Base-by-base conservation (phyloP, 2,797 vertebrate species). In the Poeciliopsis turneri region DNA sequence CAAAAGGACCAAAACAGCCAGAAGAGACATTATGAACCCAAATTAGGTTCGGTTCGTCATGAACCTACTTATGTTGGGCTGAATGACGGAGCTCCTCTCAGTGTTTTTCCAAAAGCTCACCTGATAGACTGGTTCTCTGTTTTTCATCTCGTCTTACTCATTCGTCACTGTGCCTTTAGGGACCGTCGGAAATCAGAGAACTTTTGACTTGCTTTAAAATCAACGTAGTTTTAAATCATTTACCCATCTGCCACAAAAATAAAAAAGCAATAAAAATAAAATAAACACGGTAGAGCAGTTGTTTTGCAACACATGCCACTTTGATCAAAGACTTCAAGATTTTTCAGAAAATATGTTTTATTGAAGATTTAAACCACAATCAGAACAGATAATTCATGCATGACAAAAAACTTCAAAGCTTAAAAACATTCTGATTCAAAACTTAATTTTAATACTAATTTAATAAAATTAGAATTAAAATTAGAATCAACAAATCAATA, bases 1-100 rank as follows among this genome's bases (percentile, higher is more conserved):
- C 73, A 74, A 45, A 57, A 74, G 53, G 53, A 59, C 73, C 25
- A 74, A 45, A 45, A 59, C 25, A 16, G 53, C 12, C 15, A 74
- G 25, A 2, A 59, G 12, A 0, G 39, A 74, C 73, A 74, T 74
- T 74, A 16, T 59, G 73, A 59, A 45, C 73, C 73, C n/a, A 25
- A 51, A 30, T 49, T 20, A 36, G 46, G 71, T 49, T 72, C 71
- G 5, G 10, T 2, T 72, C 16, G 23, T 49, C 16, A 1, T 3
- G 16, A 20, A 20, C 51, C 46, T 20, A 23, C n/a, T 49, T 11
- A 33, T 49, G 45, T 49, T 12, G 20, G 1, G 1, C 4, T 72
- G 71, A 3, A 1, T 15, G 46, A 33, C 5, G 28, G 16, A 2
- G 7, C 10, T 51, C 30, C 18, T 72, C 7, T 71, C 13, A 0